phyloP scores from a whole-genome alignment of 2,113 vertebrate species.

The Ancistrus triradiatus region DNA sequence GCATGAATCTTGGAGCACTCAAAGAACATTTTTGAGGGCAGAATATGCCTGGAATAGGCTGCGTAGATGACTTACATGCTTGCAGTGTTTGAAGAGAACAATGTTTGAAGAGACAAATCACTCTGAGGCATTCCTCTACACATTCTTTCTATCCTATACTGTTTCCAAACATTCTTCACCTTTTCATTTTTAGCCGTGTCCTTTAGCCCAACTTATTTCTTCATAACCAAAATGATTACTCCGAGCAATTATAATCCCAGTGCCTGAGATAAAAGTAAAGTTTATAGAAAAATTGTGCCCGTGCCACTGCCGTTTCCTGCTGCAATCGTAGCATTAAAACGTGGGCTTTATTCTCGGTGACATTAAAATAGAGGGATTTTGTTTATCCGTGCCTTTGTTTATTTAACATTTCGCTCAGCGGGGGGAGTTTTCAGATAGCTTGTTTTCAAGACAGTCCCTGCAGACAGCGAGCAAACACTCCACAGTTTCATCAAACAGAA shows the following conservation, averaged over 20 bases:
- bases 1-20: not conserved
- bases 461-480: constrained; percentile 78
- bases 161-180: constrained; percentile 15
- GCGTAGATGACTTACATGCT: not conserved
- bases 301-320: constrained; percentile 53
- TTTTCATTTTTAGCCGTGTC: constrained; percentile 26
- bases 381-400: constrained; percentile 78
- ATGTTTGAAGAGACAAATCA: not conserved
- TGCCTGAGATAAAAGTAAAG: constrained; percentile 53
- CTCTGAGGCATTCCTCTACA: constrained; percentile 4
- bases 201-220: constrained; percentile 25
- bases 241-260: constrained; percentile 44
- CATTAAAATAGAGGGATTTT: constrained; percentile 79
- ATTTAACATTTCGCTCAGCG: constrained; percentile 78
- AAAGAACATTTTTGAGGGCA: not conserved
- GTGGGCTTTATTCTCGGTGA: constrained; percentile 73
- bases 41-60: constrained; percentile 11
- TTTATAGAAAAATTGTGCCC: constrained; percentile 59
- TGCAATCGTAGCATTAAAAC: constrained; percentile 63
- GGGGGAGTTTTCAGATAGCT: constrained; percentile 76
- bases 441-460: constrained; percentile 77
- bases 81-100: not conserved
- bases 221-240: constrained; percentile 48
- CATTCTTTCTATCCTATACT: not conserved
- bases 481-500: constrained; percentile 79